Evolutionary conservation across 2,797 vertebrate species (phyloP).

Genomic region (Philypnodon macrostomus): DNA sequence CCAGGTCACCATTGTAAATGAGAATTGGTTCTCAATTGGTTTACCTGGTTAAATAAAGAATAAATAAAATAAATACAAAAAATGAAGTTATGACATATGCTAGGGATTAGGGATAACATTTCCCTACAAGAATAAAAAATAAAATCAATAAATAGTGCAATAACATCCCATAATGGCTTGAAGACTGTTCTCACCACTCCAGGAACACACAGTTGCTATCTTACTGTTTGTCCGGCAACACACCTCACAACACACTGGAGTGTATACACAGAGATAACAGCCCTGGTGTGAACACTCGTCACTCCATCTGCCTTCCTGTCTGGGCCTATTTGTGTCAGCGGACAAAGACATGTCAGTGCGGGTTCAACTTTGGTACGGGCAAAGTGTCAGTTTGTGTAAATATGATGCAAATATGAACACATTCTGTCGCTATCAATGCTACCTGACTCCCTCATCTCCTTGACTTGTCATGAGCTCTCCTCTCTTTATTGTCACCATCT

Average conservation of each 20-base stretch:
- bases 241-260: constrained; percentile 22
- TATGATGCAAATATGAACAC: constrained; percentile 17
- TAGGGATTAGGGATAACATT: too few species aligned
- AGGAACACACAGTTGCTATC: constrained; percentile 53
- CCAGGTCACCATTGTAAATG: too few species aligned
- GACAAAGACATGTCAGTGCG: constrained; percentile 8
- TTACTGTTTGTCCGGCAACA: constrained; percentile 36
- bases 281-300: constrained; percentile 3
- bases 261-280: constrained; percentile 27
- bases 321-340: constrained; percentile 16
- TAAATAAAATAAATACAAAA: too few species aligned
- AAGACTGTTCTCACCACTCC: constrained; percentile 61
- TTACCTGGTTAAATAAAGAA: too few species aligned
- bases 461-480: constrained; percentile 19
- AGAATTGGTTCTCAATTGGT: too few species aligned
- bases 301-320: constrained; percentile 31
- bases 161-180: too few species aligned
- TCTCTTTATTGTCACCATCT: constrained; percentile 37
- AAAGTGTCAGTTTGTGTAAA: constrained; percentile 16
- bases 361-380: constrained; percentile 19
- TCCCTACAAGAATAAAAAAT: too few species aligned
- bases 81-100: too few species aligned
- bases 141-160: too few species aligned
- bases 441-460: constrained; percentile 16
- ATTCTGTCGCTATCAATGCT: constrained; percentile 3